Evolutionary conservation across 2,888 invertebrate species (phyloP), one percentile per base, ranked within the genome.

Genomic region (Tenthredo scrophulariae): DNA sequence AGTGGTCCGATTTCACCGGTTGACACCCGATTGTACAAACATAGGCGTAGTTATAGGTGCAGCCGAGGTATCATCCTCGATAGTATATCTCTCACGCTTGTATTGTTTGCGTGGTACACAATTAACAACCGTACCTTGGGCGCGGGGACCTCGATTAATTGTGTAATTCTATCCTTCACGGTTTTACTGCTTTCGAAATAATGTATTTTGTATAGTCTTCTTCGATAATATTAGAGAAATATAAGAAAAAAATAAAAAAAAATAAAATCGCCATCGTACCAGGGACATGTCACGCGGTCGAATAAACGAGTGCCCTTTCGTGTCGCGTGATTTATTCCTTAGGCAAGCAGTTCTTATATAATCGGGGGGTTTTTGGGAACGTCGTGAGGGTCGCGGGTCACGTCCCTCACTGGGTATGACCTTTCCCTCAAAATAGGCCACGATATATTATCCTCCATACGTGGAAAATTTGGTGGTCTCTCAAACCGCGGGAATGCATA

Each of bases 21-120:
- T 75, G 29, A 77, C 77, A 50, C 77, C n/a, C 54, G 77, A 40
- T 77, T 77, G 33, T 54, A 77, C 33, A 77, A 77, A 77, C 33
- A 77, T 77, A 54, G 77, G 77, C 33, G 77, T 77, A 77, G 77
- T 33, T 77, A 54, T 29, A 77, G 77, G 77, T 77, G 77, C 77
- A 77, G 77, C 77, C 50, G 22, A 13, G 29, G n/a, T 37, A 22
- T 77, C n/a, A 15, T 13, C 10, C n/a, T n/a, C 54, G 77, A n/a
- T 54, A 13, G 37, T 37, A 9, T 67, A 67, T 67, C 67, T 67
- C 33, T 33, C 13, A 7, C 18, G 18, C 50, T 50, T 10, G 18
- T n/a, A n/a, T n/a, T 77, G 77, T 77, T 77, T 77, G 50, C 54
- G 50, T 54, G 54, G 46, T 54, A 77, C 33, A 54, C 46, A 77